A percentile compares a stretch with the other conserved stretches of the same genome.
Evolutionary conservation across 2,113 vertebrate genomes (phyloP).

Genomic region (Progne subis): DNA sequence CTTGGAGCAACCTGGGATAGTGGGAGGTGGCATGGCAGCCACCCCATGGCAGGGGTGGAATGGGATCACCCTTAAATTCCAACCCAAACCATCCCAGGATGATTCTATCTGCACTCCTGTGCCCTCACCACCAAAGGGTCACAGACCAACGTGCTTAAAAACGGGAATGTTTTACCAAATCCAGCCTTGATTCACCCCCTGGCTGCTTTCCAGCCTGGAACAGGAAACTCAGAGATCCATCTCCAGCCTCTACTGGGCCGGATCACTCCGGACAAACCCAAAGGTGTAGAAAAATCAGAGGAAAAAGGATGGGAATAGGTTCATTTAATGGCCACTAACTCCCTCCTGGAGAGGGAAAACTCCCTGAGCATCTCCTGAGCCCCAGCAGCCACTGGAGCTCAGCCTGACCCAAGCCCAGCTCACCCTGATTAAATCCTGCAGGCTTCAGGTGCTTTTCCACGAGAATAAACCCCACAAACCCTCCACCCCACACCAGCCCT

Average conservation of each 20-base stretch:
- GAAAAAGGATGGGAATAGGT: not conserved
- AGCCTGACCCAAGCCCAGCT: no score
- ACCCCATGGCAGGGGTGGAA: not conserved
- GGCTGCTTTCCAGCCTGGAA: not conserved
- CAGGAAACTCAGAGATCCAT: not conserved
- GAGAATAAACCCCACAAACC: not conserved
- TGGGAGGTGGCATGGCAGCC: not conserved
- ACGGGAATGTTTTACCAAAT: not conserved
- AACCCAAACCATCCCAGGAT: not conserved
- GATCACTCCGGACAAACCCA: not conserved
- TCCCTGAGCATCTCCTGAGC: not conserved
- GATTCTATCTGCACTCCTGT: not conserved
- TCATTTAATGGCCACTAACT: not conserved
- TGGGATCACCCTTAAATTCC: not conserved
- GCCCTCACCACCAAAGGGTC: not conserved
- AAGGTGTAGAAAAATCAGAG: not conserved
- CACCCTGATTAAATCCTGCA: not conserved
- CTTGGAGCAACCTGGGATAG: not conserved
- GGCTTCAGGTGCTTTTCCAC: not conserved
- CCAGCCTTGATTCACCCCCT: not conserved
- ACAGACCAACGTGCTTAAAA: not conserved
- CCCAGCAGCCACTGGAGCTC: not conserved
- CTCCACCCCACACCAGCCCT: not conserved
- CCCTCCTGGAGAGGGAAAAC: not conserved
- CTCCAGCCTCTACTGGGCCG: not conserved